A percentile compares a stretch with the other conserved stretches of the same genome.
Evolutionary conservation across 2,797 vertebrate genomes (phyloP).

Genomic region (Dipus sagitta): DNA sequence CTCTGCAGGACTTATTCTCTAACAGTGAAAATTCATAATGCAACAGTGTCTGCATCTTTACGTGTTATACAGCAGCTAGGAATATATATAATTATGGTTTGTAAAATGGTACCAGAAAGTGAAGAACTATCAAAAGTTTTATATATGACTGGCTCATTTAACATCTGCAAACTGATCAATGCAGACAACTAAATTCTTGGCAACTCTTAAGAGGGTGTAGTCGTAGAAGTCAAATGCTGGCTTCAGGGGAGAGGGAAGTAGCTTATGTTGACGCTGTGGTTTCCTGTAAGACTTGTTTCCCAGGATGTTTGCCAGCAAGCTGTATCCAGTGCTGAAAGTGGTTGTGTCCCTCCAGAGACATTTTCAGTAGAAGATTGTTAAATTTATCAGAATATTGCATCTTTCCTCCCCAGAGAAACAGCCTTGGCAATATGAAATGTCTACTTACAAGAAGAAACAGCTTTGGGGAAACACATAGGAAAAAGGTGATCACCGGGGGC

Average conservation of each 20-base stretch:
- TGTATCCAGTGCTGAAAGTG: conserved; percentile 18
- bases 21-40: not conserved
- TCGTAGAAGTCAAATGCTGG: conserved; percentile 24
- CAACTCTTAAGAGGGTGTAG: conserved; percentile 7
- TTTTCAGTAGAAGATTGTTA: conserved; percentile 69
- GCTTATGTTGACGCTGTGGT: conserved; percentile 6
- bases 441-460: conserved; percentile 74
- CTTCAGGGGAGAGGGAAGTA: not conserved
- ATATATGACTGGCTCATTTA: not conserved
- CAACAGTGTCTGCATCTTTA: not conserved
- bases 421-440: conserved; percentile 30
- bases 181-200: not conserved
- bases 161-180: conserved; percentile 51
- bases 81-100: not conserved
- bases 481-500: conserved; percentile 57
- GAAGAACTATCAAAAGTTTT: conserved; percentile 7
- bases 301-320: conserved; percentile 62
- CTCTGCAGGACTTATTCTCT: not conserved
- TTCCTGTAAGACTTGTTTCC: conserved; percentile 59
- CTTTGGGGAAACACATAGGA: conserved; percentile 49
- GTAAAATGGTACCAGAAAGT: not conserved
- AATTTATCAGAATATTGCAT: conserved; percentile 69
- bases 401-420: conserved; percentile 67
- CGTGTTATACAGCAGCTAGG: not conserved
- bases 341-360: conserved; percentile 60